Evolutionary conservation across 2,797 vertebrate species (phyloP), one percentile per base, ranked within the genome.

Genomic region (Cottoperca gobio): DNA sequence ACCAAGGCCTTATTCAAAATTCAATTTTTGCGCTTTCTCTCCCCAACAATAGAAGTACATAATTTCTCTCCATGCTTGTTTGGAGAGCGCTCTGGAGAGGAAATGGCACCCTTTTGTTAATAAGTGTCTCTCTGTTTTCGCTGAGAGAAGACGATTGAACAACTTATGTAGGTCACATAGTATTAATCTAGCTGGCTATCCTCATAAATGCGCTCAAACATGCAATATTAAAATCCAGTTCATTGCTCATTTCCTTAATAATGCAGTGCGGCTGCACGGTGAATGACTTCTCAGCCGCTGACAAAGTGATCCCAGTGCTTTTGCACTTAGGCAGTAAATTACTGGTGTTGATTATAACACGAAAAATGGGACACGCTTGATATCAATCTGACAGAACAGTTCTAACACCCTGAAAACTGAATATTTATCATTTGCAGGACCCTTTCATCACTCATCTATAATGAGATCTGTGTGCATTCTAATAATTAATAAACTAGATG

Each of bases 81-180:
- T 90, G 60, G 68, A 58, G 75, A 77, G 74, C 77, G 73, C 78
- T 84, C 79, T 49, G 73, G 76, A 81, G 59, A 87, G 83, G 77
- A 87, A 91, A 86, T 81, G 63, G 76, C 81, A 81, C 65, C 79
- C 85, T 85, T 86, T 77, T 62, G 74, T 88, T 91, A 89, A 92
- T 93, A 88, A 88, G 87, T 84, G 83, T 86, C 75, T 63, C 69
- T 82, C 14, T 78, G 76, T 80, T 39, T 63, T 46, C 17, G 79
- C 83, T 80, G 88, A 88, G 79, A 84, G 82, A 85, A 83, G 76
- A 85, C 31, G 76, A 93, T 78, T 87, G 82, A 90, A 84, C 63
- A 78, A 73, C 80, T 90, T 91, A 93, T 94, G 86, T 94, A 90
- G 93, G 93, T 92, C 93, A 94, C 89, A 84, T 91, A 89, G 86